Conservation (phyloP, 2,113 vertebrate species). For the Octodon degus region DNA sequence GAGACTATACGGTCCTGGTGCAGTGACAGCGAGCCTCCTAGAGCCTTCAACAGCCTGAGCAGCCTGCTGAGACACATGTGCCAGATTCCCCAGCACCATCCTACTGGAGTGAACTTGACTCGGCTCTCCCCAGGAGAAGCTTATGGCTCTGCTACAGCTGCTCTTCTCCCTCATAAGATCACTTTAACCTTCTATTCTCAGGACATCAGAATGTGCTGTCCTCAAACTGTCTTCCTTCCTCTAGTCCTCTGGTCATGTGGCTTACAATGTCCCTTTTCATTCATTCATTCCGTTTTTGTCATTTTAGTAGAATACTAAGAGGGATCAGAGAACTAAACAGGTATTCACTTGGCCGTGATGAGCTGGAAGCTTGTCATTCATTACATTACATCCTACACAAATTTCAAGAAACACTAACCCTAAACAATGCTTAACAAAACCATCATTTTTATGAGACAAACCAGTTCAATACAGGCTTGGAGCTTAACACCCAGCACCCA, state of each 20-base stretch:
- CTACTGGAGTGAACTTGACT: neutral
- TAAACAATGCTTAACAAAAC: constrained; percentile 50
- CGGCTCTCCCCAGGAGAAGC: neutral
- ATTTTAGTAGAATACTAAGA: neutral
- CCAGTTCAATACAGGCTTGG: constrained; percentile 1
- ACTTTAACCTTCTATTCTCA: neutral
- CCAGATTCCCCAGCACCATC: neutral
- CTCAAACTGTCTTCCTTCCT: neutral
- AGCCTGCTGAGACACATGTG: neutral
- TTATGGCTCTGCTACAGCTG: neutral
- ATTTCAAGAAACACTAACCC: constrained; percentile 35
- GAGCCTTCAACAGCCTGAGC: neutral
- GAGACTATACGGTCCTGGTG: neutral
- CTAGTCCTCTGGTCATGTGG: neutral
- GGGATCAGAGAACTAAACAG: neutral
- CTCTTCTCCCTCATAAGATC: neutral
- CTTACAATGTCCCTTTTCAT: neutral
- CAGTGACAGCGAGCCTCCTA: neutral
- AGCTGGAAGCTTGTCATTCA: neutral
- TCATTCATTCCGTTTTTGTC: neutral
- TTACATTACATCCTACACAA: constrained; percentile 5
- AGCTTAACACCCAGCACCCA: neutral
- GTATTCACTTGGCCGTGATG: constrained; percentile 5
- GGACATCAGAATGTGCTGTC: neutral
- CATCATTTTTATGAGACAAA: constrained; percentile 7